Evolutionary conservation across 2,888 invertebrate species (phyloP), one percentile per base, ranked within the genome.

Genomic region (Eupithecia tripunctaria): DNA sequence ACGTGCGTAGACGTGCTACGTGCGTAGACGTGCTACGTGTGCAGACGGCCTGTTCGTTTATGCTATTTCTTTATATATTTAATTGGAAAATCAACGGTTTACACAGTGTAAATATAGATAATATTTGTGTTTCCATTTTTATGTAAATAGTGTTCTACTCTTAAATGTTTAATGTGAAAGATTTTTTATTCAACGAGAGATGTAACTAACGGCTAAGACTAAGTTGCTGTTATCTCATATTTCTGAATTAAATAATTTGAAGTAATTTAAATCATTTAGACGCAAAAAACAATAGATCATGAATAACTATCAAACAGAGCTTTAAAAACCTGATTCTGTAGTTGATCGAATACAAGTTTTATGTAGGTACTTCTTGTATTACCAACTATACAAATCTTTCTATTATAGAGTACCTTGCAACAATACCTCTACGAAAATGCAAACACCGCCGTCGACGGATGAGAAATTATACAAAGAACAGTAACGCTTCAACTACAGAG

Each of bases 391-490:
- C 27, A 63, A 63, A 41, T 21, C 8, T 29, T 27, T 29, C 10
- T 63, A 60, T 5, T 43, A 21, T 21, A 4, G 32, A 32, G 32
- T 36, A 32, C 21, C 12, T 43, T 65, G 15, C 14, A 67, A 56
- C 41, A 65, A 65, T 64, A 65, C 27, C 15, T 59, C 67, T 47
- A 70, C 65, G 68, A 68, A 68, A 71, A 71, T 47, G 68, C 67
- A 64, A 67, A 70, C 21, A 67, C 32, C n/a, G n/a, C 18, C 43
- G 56, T 59, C 64, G 41, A 56, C 38, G 15, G 63, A 21, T 32
- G 36, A 32, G 47, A 67, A 71, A 71, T 74, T 74, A 71, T 63
- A 72, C 69, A 72, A 72, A 70, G 47, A 59, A 59, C 67, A 21
- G 36, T 15, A 67, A 66, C 32, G 69, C 47, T 74, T 74, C 69